These are phyloP conservation scores for Gadus macrocephalus DNA, from an alignment of 2,113 vertebrate genomes.

Conservation along the genomic window DNA sequence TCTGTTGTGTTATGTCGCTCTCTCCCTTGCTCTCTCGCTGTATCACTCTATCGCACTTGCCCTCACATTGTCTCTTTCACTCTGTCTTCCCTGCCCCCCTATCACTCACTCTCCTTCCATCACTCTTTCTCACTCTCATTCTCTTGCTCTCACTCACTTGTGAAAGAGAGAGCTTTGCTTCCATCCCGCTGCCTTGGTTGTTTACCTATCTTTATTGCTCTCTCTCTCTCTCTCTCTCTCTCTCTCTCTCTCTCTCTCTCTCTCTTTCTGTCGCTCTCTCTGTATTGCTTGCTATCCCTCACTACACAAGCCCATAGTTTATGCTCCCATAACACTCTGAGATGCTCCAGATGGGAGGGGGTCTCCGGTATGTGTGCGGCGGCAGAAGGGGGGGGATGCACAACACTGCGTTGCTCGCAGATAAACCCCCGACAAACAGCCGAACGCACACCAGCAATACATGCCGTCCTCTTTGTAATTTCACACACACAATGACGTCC, in stretches of 20 bases:
- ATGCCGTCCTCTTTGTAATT: background rate
- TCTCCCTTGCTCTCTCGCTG: conserved; percentile 5
- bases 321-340: background rate
- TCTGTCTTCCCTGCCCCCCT: background rate
- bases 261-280: conserved; percentile 17
- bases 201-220: background rate
- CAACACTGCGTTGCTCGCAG: too few relatives aligned
- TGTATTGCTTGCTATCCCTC: conserved; percentile 20
- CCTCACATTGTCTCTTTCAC: conserved; percentile 1
- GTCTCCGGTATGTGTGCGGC: background rate
- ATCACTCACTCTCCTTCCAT: background rate
- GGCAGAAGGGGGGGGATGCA: too few relatives aligned
- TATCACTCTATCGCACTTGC: background rate
- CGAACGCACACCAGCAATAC: too few relatives aligned
- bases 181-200: background rate
- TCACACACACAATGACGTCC: background rate
- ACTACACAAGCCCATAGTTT: background rate
- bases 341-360: background rate
- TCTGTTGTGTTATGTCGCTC: background rate
- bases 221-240: conserved; percentile 1
- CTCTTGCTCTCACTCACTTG: background rate
- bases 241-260: conserved; percentile 13
- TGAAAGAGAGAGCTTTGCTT: too few relatives aligned
- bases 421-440: too few relatives aligned
- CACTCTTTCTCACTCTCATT: background rate